These are phyloP conservation scores for Romanogobio albipinnatus DNA, from an alignment of 2,113 vertebrate genomes.

Conservation along the genomic window DNA sequence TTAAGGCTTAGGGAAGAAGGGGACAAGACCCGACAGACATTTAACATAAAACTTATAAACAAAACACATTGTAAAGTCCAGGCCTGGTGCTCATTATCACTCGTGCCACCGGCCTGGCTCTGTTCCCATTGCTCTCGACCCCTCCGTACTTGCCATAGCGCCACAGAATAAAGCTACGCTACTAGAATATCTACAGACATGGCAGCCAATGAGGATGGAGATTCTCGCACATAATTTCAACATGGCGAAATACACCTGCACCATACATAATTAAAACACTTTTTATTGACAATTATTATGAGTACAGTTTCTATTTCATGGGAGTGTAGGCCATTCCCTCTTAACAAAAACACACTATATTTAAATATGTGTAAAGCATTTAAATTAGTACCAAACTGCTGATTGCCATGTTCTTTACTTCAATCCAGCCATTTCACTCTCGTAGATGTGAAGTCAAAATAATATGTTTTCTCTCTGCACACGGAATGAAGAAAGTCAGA, in stretches of 20 bases:
- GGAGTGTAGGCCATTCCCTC: neutral
- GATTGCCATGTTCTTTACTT: neutral
- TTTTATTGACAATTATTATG: neutral
- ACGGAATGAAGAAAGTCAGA: neutral
- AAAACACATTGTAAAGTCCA: no score
- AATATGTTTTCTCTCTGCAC: neutral
- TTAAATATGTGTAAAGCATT: neutral
- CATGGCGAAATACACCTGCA: no score
- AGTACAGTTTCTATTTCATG: neutral
- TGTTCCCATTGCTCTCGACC: no score
- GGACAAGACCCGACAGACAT: accelerated
- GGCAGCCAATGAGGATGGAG: neutral
- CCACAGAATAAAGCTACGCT: neutral
- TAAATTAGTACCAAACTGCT: neutral
- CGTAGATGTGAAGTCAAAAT: neutral
- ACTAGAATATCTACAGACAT: neutral
- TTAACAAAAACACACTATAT: neutral
- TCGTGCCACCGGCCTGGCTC: no score
- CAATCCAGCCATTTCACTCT: neutral
- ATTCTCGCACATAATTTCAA: no score
- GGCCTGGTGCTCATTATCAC: no score
- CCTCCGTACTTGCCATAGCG: no score
- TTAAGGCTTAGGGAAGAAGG: no score
- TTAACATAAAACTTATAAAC: no score
- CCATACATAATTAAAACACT: neutral